Evolutionary conservation across 2,113 vertebrate genomes (phyloP).

Genomic region (Syngnathoides biaculeatus): DNA sequence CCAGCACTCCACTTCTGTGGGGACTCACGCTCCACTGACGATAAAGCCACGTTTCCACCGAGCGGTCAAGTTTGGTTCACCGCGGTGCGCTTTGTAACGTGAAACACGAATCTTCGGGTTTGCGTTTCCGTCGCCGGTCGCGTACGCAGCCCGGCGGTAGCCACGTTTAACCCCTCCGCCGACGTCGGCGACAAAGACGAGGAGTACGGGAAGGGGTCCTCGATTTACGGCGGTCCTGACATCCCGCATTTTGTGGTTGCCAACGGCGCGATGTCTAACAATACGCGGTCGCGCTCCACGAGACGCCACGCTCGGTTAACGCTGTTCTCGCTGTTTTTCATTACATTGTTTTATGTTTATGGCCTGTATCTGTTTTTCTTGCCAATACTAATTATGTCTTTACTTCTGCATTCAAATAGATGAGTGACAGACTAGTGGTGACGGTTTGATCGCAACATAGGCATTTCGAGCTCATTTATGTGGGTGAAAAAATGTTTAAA

Average conservation of each 20-base stretch:
- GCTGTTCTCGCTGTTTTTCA: background rate
- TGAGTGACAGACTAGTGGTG: too few relatives aligned
- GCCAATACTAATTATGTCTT: too few relatives aligned
- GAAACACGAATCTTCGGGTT: background rate
- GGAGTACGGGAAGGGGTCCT: background rate
- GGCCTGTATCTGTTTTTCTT: too few relatives aligned
- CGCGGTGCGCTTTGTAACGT: background rate
- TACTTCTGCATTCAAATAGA: too few relatives aligned
- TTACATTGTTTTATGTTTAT: background rate
- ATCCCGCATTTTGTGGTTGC: background rate
- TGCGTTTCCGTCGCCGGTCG: background rate
- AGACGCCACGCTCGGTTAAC: background rate
- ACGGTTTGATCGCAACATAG: too few relatives aligned
- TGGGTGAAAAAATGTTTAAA: too few relatives aligned
- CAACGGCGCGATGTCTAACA: background rate
- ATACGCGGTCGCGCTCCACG: background rate
- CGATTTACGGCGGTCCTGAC: background rate
- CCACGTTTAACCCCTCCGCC: background rate
- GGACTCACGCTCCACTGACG: slow-evolving; percentile 33
- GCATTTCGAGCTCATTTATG: too few relatives aligned
- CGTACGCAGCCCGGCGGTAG: background rate
- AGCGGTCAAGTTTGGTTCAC: slow-evolving; percentile 9
- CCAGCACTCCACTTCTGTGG: slow-evolving; percentile 29
- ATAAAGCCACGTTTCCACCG: slow-evolving; percentile 12
- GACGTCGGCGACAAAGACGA: background rate